Evolutionary conservation across 2,888 invertebrate species (phyloP), one percentile per base, ranked within the genome.

Genomic region (Spisula subtruncata): DNA sequence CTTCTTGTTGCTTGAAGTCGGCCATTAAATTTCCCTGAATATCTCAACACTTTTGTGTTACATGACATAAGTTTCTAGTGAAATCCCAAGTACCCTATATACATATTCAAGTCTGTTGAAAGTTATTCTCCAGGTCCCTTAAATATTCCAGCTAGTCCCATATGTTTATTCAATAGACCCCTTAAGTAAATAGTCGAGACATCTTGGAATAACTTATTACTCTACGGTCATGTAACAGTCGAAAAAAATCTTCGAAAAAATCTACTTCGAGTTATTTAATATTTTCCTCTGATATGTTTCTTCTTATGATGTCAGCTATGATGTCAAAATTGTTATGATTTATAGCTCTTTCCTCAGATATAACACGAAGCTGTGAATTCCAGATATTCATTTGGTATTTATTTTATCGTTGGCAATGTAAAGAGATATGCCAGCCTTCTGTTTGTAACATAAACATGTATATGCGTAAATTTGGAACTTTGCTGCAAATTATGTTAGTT

Each of bases 321-420:
- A 66, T 66, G 60, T 75, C 29, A 75, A 75, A 75, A 32, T 32
- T 32, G 35, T 75, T 75, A 35, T 75, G 32, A 75, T 32, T 75
- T 32, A 75, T 35, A 18, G 35, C 12, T 32, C 8, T 75, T 75
- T 32, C 32, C n/a, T 75, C 35, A 14, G 75, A 18, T 75, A 25
- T 75, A 32, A 75, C 32, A 18, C 18, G 18, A 75, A 32, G 32
- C n/a, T 35, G 18, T 75, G 35, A 32, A 75, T 75, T 75, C 29
- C 10, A 75, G 32, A 32, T 32, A 75, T 75, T 32, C 20, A 75
- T 75, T 75, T 14, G 18, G 75, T 75, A 75, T 75, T 75, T 29
- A 18, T 18, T 75, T 75, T 32, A 35, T 6, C 75, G 18, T 14
- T 16, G 75, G 75, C 41, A 32, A 75, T 75, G 75, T 75, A 75